Conservation (phyloP, 2,113 vertebrate species). For the Jaculus jaculus region DNA sequence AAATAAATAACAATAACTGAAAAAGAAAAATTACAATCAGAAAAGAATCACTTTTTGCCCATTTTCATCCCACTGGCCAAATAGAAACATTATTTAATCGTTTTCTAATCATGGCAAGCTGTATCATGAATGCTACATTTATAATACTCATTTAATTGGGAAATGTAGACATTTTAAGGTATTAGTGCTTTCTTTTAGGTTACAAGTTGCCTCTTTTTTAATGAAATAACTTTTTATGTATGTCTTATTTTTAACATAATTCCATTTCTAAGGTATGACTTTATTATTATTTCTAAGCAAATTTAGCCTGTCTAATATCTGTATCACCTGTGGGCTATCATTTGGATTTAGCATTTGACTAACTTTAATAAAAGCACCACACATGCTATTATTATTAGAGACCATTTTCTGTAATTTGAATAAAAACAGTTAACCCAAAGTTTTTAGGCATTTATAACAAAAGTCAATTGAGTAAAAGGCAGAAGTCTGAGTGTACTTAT, state of each 20-base stretch:
- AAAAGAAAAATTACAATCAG: not conserved
- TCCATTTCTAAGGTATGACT: no score
- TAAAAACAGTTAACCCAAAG: not conserved
- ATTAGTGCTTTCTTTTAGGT: no score
- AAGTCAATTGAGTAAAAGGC: not conserved
- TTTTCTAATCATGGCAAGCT: not conserved
- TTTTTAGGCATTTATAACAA: not conserved
- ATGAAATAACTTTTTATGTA: not conserved
- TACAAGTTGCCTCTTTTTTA: no score
- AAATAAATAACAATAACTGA: no score
- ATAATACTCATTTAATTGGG: not conserved
- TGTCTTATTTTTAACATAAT: no score
- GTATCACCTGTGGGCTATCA: no score
- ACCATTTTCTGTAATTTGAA: not conserved
- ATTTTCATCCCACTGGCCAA: not conserved
- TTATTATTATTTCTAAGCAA: no score
- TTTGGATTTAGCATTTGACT: not conserved
- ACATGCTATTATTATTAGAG: not conserved
- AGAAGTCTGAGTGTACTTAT: not conserved
- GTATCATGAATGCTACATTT: not conserved
- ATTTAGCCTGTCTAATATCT: not conserved
- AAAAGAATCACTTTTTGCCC: not conserved
- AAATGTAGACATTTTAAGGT: not conserved
- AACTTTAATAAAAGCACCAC: not conserved
- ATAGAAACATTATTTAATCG: not conserved